A percentile compares a stretch with the other conserved stretches of the same genome.
Conservation (phyloP, 2,888 invertebrate genomes). For the Pandemis corylana region DNA sequence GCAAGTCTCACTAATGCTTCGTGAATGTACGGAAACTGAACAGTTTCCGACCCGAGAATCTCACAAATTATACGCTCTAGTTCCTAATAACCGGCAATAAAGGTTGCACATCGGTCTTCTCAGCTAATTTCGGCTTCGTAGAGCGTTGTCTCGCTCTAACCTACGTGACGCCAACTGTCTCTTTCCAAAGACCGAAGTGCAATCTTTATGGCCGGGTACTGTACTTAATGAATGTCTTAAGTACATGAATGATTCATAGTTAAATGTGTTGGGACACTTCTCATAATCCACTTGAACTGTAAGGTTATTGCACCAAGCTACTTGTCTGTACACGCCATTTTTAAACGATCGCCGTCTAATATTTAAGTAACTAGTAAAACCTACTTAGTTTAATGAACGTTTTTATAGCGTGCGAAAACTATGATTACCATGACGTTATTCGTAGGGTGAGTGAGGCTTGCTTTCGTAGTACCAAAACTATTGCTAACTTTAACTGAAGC, state of each 20-base stretch:
- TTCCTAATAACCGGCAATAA: not conserved
- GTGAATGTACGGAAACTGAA: not conserved
- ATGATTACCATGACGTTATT: not conserved
- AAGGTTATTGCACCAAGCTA: slow-evolving; percentile 13
- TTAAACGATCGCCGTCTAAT: slow-evolving; percentile 12
- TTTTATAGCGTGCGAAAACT: not conserved
- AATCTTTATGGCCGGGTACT: no score
- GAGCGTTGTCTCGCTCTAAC: no score
- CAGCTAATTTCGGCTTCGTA: no score
- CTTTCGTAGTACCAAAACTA: not conserved
- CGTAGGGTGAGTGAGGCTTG: not conserved
- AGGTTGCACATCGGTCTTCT: no score
- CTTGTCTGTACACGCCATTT: slow-evolving; percentile 4
- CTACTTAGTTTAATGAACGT: slow-evolving; percentile 9
- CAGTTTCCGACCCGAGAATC: not conserved
- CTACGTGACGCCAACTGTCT: no score
- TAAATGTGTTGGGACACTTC: not conserved
- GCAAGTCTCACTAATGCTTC: not conserved
- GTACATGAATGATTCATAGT: not conserved
- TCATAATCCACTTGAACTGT: slow-evolving; percentile 5
- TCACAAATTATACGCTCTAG: not conserved
- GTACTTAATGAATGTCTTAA: slow-evolving; percentile 11
- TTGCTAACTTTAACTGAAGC: not conserved
- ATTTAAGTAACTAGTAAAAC: slow-evolving; percentile 5
- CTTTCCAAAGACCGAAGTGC: no score